phyloP scores from a whole-genome alignment of 2,797 vertebrate genomes.

The Benthosema pterotum region DNA sequence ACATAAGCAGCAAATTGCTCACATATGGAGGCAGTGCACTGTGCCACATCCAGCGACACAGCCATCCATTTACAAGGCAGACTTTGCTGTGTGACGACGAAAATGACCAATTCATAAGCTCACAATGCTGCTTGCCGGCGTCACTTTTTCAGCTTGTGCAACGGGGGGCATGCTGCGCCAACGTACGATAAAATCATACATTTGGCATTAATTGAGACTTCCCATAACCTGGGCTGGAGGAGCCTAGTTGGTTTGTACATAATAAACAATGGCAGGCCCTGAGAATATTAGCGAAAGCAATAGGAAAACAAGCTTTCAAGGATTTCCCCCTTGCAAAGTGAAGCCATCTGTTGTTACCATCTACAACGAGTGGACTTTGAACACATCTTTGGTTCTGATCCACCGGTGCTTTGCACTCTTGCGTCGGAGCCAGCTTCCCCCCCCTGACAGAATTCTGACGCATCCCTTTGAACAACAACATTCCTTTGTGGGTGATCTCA shows the following conservation, averaged over 20 bases:
- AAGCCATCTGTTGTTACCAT: constrained; percentile 66
- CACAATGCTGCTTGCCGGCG: no score
- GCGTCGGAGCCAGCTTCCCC: constrained; percentile 20
- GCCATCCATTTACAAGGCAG: constrained; percentile 44
- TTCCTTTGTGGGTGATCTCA: background rate
- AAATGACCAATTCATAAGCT: background rate
- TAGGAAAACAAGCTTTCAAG: constrained; percentile 64
- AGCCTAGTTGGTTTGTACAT: constrained; percentile 51
- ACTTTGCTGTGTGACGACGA: no score
- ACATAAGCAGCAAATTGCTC: constrained; percentile 59
- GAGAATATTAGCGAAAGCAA: constrained; percentile 58
- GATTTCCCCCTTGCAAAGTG: constrained; percentile 61
- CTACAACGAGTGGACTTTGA: constrained; percentile 36
- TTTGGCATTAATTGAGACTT: constrained; percentile 28
- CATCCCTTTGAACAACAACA: constrained; percentile 27
- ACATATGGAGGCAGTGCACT: constrained; percentile 59
- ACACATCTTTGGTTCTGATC: constrained; percentile 33
- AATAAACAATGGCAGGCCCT: constrained; percentile 58
- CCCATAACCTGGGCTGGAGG: constrained; percentile 55
- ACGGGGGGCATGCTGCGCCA: no score
- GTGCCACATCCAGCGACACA: constrained; percentile 58
- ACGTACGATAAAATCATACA: no score
- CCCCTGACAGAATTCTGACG: constrained; percentile 3
- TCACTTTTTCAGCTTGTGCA: no score
- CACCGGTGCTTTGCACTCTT: constrained; percentile 43